phyloP scores from a whole-genome alignment of 2,888 invertebrate species.

The Alsophila aescularia region DNA sequence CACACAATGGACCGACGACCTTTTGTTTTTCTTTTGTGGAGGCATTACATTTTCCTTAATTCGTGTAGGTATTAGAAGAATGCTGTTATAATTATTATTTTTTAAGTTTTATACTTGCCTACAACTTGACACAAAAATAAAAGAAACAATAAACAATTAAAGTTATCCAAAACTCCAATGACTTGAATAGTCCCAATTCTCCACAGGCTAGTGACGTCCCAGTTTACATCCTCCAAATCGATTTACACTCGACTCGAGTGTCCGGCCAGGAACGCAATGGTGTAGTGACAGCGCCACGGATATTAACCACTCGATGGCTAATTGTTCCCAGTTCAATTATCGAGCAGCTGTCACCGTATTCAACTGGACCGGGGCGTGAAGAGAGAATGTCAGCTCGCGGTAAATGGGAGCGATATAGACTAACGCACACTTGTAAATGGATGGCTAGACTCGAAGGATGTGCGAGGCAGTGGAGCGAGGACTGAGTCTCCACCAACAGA shows the following conservation, averaged over 20 bases:
- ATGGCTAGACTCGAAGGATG: neutral
- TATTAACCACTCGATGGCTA: constrained; percentile 66
- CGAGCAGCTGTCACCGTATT: constrained; percentile 76
- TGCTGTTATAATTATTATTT: too few species aligned
- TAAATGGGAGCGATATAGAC: neutral
- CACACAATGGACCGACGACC: too few species aligned
- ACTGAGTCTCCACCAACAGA: too few species aligned
- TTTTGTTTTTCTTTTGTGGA: too few species aligned
- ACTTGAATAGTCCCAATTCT: neutral
- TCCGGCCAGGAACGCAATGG: constrained; percentile 59
- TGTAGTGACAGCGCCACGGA: constrained; percentile 51
- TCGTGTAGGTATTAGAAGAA: too few species aligned
- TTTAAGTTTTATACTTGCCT: too few species aligned
- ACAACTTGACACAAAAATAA: too few species aligned
- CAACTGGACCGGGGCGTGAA: constrained; percentile 35
- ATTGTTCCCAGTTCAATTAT: constrained; percentile 82
- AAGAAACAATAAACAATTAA: neutral
- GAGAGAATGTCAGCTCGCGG: neutral
- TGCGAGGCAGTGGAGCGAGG: too few species aligned
- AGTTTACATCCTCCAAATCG: constrained; percentile 67
- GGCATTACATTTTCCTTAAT: too few species aligned
- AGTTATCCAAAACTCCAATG: too few species aligned
- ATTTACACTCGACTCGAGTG: constrained; percentile 68
- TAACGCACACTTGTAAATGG: neutral
- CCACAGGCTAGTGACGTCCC: constrained; percentile 15